Conservation (phyloP, 2,113 vertebrate genomes). For the Heteronetta atricapilla region DNA sequence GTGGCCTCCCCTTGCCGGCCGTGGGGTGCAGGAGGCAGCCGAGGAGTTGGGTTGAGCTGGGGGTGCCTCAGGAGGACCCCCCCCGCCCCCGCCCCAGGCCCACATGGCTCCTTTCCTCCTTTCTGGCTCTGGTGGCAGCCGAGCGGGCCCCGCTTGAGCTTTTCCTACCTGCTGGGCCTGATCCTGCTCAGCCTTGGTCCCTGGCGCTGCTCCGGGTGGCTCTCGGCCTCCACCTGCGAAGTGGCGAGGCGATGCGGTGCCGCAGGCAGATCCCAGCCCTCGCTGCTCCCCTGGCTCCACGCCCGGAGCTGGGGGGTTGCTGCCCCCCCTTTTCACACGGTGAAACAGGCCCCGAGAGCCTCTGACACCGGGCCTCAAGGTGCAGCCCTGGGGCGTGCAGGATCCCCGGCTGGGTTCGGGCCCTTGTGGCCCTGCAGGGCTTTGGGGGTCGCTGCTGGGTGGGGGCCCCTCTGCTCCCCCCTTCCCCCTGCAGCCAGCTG, state of each 20-base stretch:
- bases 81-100: too few relatives aligned
- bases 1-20: too few relatives aligned
- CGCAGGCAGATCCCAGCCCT: not conserved
- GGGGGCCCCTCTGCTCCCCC: not conserved
- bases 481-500: not conserved
- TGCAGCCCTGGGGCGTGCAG: not conserved
- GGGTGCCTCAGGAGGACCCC: not conserved
- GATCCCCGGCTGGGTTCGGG: not conserved
- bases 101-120: not conserved
- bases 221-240: not conserved
- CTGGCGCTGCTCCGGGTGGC: not conserved
- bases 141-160: accelerated
- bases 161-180: not conserved
- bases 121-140: not conserved
- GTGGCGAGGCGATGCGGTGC: not conserved
- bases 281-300: not conserved
- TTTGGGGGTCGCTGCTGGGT: not conserved
- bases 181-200: not conserved
- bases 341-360: too few relatives aligned
- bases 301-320: not conserved
- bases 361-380: not conserved
- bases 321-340: accelerated
- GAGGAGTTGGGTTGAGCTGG: not conserved
- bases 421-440: not conserved
- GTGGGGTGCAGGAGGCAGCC: not conserved